phyloP scores from a whole-genome alignment of 2,797 vertebrate species.

The Taenioides sp. region DNA sequence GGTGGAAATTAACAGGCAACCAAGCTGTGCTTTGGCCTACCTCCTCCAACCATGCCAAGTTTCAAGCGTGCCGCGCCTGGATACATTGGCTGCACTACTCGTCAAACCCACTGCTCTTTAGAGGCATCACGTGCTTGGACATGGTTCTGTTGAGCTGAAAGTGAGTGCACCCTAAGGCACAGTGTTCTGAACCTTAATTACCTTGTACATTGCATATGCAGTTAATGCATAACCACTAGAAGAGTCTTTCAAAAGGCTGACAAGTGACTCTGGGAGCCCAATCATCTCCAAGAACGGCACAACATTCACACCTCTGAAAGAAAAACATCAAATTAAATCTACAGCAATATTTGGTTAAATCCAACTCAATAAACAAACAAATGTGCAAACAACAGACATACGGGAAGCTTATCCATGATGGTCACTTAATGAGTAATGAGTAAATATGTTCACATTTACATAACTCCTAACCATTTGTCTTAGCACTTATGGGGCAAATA shows the following conservation, averaged over 20 bases:
- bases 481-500: background rate
- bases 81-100: background rate
- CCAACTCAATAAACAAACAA: background rate
- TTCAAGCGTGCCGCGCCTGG: background rate
- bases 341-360: background rate
- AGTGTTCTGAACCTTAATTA: constrained; percentile 55
- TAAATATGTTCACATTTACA: background rate
- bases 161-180: background rate
- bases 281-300: constrained; percentile 90
- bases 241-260: constrained; percentile 88
- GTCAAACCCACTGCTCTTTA: background rate
- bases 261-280: constrained; percentile 87
- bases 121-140: background rate
- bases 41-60: background rate
- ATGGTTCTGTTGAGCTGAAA: background rate
- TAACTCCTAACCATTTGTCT: background rate
- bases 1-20: no score
- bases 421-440: background rate
- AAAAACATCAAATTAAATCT: background rate
- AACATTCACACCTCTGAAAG: constrained; percentile 90
- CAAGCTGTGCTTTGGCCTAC: background rate
- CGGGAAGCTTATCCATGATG: background rate
- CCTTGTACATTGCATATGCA: constrained; percentile 96
- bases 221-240: constrained; percentile 93
- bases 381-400: background rate